phyloP scores from a whole-genome alignment of 2,888 invertebrate species.

The Apodemia zela region DNA sequence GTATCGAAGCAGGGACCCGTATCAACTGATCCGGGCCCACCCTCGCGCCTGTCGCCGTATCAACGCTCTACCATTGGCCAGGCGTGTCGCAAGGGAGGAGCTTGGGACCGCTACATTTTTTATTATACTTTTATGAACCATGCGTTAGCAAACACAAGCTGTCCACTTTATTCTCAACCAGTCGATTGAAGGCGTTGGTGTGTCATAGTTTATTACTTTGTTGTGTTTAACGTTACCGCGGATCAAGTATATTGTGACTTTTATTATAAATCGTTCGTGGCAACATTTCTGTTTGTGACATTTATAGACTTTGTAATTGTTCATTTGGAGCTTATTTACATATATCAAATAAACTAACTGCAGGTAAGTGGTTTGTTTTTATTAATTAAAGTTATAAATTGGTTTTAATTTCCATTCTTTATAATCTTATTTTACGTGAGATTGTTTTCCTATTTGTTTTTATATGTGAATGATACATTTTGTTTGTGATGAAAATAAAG shows the following conservation, averaged over 20 bases:
- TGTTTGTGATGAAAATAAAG: neutral
- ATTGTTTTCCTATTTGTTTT: neutral
- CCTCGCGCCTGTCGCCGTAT: slow-evolving; percentile 56
- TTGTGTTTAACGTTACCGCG: slow-evolving; percentile 58
- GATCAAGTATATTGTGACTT: slow-evolving; percentile 67
- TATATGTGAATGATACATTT: neutral
- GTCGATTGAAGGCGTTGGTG: slow-evolving; percentile 76
- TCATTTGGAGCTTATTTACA: slow-evolving; percentile 48
- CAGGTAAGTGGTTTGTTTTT: slow-evolving; percentile 18
- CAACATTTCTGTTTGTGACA: slow-evolving; percentile 51
- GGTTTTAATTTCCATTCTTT: neutral
- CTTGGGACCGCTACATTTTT: slow-evolving; percentile 63
- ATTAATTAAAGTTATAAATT: neutral
- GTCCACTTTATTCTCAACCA: slow-evolving; percentile 70
- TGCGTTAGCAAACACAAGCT: slow-evolving; percentile 66
- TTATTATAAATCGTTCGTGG: slow-evolving; percentile 55
- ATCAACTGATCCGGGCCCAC: slow-evolving; percentile 73
- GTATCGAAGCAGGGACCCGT: slow-evolving; percentile 76
- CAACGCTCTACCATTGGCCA: slow-evolving; percentile 60
- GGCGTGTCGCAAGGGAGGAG: slow-evolving; percentile 68
- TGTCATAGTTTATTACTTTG: slow-evolving; percentile 74
- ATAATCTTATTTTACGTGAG: neutral
- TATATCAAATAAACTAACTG: slow-evolving; percentile 17
- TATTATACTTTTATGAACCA: slow-evolving; percentile 60
- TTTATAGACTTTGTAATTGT: slow-evolving; percentile 48